Percentiles rank a stretch among this genome's conserved stretches.
Evolutionary conservation across 2,113 vertebrate species (phyloP).

Genomic region (Microtus ochrogaster): DNA sequence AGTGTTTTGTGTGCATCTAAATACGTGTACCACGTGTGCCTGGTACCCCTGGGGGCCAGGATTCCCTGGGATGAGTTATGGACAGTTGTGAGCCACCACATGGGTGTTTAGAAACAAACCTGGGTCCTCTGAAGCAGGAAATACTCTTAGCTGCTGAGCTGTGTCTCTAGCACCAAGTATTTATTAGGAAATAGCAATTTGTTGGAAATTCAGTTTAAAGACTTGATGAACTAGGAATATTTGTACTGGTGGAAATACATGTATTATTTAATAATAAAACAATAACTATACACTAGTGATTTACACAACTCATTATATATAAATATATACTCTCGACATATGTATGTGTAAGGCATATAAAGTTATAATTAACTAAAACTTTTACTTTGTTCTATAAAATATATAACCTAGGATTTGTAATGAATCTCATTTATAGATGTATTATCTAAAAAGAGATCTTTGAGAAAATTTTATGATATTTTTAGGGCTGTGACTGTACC

Average conservation of each 20-base stretch:
- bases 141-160: neutral
- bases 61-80: neutral
- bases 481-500: neutral
- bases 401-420: constrained; percentile 11
- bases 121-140: neutral
- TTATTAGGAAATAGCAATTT: neutral
- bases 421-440: constrained; percentile 4
- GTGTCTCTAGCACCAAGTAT: neutral
- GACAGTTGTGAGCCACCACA: neutral
- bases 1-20: neutral
- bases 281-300: neutral
- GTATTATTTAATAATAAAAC: neutral
- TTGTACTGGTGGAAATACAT: neutral
- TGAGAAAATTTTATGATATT: constrained; percentile 1
- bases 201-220: constrained; percentile 19
- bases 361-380: neutral
- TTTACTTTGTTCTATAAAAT: constrained; percentile 7
- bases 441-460: neutral
- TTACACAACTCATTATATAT: neutral
- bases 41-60: neutral
- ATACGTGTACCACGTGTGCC: neutral
- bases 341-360: neutral
- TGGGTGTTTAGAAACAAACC: neutral
- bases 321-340: neutral
- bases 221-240: neutral